Base-by-base conservation (phyloP, 2,888 invertebrate genomes). In the Cataglyphis livida region DNA sequence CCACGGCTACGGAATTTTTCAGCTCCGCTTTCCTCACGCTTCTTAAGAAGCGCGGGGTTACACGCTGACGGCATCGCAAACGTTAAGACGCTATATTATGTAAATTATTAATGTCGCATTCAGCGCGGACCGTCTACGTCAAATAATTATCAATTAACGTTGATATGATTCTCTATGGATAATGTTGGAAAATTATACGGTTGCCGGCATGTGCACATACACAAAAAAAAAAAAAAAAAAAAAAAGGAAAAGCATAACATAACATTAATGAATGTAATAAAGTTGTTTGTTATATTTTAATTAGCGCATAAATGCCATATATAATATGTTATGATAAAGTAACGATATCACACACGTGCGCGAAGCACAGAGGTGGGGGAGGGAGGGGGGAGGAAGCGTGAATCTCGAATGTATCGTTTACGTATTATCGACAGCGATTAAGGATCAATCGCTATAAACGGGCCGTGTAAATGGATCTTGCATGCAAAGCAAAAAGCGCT, bases 1-100 rank as follows among this genome's bases (percentile, higher is more conserved):
- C 41, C 65, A 66, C 38, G 62, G 48, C 65, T 44, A 12, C 68
- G 78, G 59, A 71, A 79, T 79, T 79, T 71, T 71, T 79, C 71
- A 35, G 44, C 32, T 44, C 59, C 71, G 71, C 71, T 70, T 79
- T 71, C 78, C 59, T 28, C 68, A 9, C 32, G 70, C 57, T 32
- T 59, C 44, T 78, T 68, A 2, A 57, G 18, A 57, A 64, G 75
- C 76, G 76, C 66, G 78, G 32, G 44, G 21, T 18, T n/a, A 35
- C 59, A 38, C 44, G 78, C 71, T 59, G 44, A 35, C 54, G 44
- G 71, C 44, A 59, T 18, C 21, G 25, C 64, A 25, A 18, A n/a
- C 51, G 70, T 41, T 32, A 57, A 44, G 44, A 21, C 70, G 59
- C 7, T 71, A 3, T 32, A 71, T 79, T 71, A 71, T 61, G 71